Percentiles rank a stretch among this genome's conserved stretches.
Evolutionary conservation across 2,888 invertebrate genomes (phyloP).

Genomic region (Agapostemon virescens): DNA sequence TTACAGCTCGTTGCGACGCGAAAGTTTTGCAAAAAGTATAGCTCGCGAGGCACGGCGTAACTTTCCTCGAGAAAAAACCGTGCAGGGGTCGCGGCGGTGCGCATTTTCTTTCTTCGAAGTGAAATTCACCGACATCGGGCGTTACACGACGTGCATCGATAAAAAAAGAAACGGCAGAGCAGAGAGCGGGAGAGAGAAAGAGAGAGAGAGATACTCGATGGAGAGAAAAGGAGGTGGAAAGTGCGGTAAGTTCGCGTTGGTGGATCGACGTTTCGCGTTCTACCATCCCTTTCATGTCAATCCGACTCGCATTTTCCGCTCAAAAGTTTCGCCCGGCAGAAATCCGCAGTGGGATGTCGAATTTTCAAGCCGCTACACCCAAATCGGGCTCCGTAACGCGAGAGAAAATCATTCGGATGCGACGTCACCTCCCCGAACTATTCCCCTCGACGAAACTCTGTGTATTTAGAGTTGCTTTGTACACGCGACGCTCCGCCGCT

Average conservation of each 20-base stretch:
- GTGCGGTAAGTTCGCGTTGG: conserved; percentile 30
- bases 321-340: conserved; percentile 43
- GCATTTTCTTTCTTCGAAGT: conserved; percentile 10
- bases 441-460: background rate
- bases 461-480: conserved; percentile 9
- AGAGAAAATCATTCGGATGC: conserved; percentile 41
- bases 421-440: conserved; percentile 12
- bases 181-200: background rate
- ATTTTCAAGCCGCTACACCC: conserved; percentile 40
- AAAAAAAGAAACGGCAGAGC: background rate
- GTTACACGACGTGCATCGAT: conserved; percentile 22
- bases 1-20: conserved; percentile 12
- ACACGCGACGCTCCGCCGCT: background rate
- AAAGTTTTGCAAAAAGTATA: conserved; percentile 8
- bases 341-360: conserved; percentile 44
- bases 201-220: background rate
- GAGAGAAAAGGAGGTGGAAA: background rate
- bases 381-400: conserved; percentile 45
- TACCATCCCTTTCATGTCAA: conserved; percentile 48
- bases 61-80: conserved; percentile 4
- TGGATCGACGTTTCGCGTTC: conserved; percentile 43
- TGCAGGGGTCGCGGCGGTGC: background rate
- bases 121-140: conserved; percentile 28
- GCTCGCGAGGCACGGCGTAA: background rate
- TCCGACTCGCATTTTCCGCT: conserved; percentile 51